These are phyloP conservation scores for Xenopus tropicalis DNA, from an alignment of 2,113 vertebrate species.

Conservation along the genomic window UCB_Xtro_10.0 CM004449.2:87117001-87117500, in stretches of 20 bases:
- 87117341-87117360: not conserved
- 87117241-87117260: conserved; percentile 11
- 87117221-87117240: conserved; percentile 12
- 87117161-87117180: conserved; percentile 7
- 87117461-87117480: no score
- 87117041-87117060: not conserved
- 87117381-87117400: no score
- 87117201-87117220: conserved; percentile 29
- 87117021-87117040: not conserved
- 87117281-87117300: conserved; percentile 21
- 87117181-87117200: conserved; percentile 22
- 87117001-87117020: conserved; percentile 4
- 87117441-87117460: no score
- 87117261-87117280: not conserved
- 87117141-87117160: conserved; percentile 26
- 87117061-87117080: conserved; percentile 11
- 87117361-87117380: no score
- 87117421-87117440: no score
- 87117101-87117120: conserved; percentile 19
- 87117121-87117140: conserved; percentile 18
- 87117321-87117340: not conserved
- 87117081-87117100: conserved; percentile 31
- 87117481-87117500: no score
- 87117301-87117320: not conserved
- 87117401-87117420: no score